Evolutionary conservation across 2,113 vertebrate species (phyloP).

Genomic region (Tenebrosternarchus preto): DNA sequence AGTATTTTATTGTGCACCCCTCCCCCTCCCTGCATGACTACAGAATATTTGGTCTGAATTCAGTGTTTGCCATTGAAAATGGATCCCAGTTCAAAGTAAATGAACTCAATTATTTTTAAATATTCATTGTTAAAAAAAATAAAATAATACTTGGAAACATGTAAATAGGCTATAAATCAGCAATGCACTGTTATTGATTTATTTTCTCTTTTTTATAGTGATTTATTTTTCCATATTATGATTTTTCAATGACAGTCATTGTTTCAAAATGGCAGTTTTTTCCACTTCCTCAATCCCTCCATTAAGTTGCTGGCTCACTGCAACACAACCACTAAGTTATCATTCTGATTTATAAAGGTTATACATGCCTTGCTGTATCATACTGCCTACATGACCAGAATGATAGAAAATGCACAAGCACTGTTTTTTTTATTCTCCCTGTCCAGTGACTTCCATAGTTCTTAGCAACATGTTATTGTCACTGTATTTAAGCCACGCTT

Average conservation of each 20-base stretch:
- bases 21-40: slow-evolving; percentile 15
- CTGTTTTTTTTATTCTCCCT: background rate
- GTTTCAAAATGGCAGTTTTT: slow-evolving; percentile 33
- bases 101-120: slow-evolving; percentile 15
- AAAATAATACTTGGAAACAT: background rate
- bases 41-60: slow-evolving; percentile 11
- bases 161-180: slow-evolving; percentile 18
- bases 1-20: background rate
- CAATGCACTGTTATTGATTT: slow-evolving; percentile 30
- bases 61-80: slow-evolving; percentile 23
- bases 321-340: slow-evolving; percentile 40
- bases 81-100: slow-evolving; percentile 30
- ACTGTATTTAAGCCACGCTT: background rate
- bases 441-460: slow-evolving; percentile 53
- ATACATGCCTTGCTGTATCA: background rate
- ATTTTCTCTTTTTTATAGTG: slow-evolving; percentile 22
- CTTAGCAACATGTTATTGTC: background rate
- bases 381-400: background rate
- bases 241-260: background rate
- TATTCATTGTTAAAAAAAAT: background rate
- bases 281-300: slow-evolving; percentile 44
- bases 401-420: slow-evolving; percentile 28
- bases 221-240: background rate
- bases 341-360: background rate
- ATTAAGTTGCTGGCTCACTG: slow-evolving; percentile 17